Evolutionary conservation across 1,140 invertebrate genomes (phyloP), one percentile per base, ranked within the genome.

Genomic region (Holcopasites calliopsidis): DNA sequence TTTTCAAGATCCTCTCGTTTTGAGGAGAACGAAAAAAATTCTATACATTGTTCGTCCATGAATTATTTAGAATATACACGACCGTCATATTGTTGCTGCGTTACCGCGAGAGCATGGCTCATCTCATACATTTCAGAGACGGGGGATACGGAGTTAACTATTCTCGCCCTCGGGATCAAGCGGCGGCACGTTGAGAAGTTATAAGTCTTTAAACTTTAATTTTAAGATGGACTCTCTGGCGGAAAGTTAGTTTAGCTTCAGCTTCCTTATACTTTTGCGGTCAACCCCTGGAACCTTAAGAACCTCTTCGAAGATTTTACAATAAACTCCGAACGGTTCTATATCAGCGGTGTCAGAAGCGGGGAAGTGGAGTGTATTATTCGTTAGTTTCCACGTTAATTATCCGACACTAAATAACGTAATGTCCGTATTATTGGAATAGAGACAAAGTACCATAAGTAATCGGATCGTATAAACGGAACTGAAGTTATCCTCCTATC

Each of bases 171-270:
- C 38, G 64, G 74, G 83, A 80, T 82, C 78, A 78, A 74, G 81
- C 44, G 62, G 57, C 62, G 58, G 70, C 75, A 81, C 78, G 84
- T 81, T 84, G 83, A 68, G 72, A 86, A 86, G 85, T 86, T 87
- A 86, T 85, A 86, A 87, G 86, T 86, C 85, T 87, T 85, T 85
- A 85, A 84, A 87, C 76, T 86, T 87, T 87, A 87, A 87, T 85
- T 87, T 87, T 82, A 86, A 81, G 77, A 83, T 86, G 82, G 81
- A 84, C 82, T 81, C 75, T 54, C 55, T 57, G 35, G 57, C 11
- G 52, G 49, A 79, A 77, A 84, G 78, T 80, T 80, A 62, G 69
- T 79, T 83, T 77, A 83, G 82, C 81, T 79, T 66, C 74, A 57
- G 77, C 80, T 86, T 85, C 85, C 81, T 83, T 83, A 86, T 82